Conservation (phyloP, 2,113 vertebrate genomes). For the Hemiprocne comata region DNA sequence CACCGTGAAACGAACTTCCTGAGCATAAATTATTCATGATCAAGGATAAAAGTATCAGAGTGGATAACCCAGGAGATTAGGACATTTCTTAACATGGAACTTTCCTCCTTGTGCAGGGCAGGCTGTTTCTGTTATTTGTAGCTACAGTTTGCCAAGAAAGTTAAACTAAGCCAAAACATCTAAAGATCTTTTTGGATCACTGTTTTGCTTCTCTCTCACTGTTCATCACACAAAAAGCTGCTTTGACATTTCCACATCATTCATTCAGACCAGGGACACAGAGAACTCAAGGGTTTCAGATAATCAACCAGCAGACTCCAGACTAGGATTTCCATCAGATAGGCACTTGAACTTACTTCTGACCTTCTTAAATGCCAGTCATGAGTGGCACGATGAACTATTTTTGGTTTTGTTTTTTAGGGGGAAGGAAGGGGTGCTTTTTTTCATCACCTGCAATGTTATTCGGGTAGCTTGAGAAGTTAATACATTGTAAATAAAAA, state of each 20-base stretch:
- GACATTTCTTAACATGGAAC: neutral
- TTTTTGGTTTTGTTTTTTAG: neutral
- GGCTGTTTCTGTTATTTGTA: neutral
- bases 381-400: neutral
- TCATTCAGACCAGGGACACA: neutral
- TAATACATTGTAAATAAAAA: neutral
- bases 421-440: neutral
- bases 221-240: neutral
- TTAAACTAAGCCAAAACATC: neutral
- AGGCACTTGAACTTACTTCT: neutral
- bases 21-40: slow-evolving; percentile 41
- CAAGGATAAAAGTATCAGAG: slow-evolving; percentile 33
- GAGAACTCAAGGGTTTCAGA: neutral
- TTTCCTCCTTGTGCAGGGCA: neutral
- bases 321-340: neutral
- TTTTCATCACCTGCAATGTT: neutral
- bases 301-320: neutral
- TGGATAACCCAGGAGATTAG: slow-evolving; percentile 23
- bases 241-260: neutral
- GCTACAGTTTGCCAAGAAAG: neutral
- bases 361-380: neutral
- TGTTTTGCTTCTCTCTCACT: neutral
- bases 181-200: neutral
- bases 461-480: neutral
- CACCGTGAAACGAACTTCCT: slow-evolving; percentile 33